These are phyloP conservation scores for Myotis daubentonii DNA, from an alignment of 2,797 vertebrate genomes.

Conservation along the genomic window DNA sequence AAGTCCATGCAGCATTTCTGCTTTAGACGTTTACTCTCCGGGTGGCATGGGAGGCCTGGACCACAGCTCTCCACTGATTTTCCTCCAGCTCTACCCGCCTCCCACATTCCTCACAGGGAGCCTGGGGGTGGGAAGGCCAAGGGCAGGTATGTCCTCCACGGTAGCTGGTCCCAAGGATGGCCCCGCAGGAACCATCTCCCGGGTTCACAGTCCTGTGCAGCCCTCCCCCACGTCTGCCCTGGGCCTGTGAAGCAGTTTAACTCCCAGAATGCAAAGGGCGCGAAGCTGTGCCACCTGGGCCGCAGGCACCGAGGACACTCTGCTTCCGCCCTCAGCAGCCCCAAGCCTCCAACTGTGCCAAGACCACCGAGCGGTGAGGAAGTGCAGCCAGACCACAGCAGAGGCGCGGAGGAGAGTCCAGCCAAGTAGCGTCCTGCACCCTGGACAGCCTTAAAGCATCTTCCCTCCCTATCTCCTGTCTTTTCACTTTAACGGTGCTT, in stretches of 20 bases:
- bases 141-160: not conserved
- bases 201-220: not conserved
- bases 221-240: not conserved
- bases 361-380: fast-evolving
- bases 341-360: fast-evolving
- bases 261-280: not conserved
- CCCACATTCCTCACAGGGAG: not conserved
- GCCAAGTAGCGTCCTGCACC: not conserved
- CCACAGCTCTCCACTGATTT: too few species aligned
- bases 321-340: not conserved
- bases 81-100: not conserved
- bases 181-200: not conserved
- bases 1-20: not conserved
- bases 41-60: not conserved
- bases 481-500: not conserved
- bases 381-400: not conserved
- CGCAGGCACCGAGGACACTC: not conserved
- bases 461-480: not conserved
- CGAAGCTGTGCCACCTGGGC: not conserved
- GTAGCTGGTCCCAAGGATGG: not conserved
- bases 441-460: not conserved
- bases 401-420: too few species aligned
- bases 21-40: not conserved
- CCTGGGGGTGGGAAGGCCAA: too few species aligned
- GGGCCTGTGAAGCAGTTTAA: not conserved